Evolutionary conservation across 2,888 invertebrate species (phyloP).

Genomic region (Eupithecia vulgata): DNA sequence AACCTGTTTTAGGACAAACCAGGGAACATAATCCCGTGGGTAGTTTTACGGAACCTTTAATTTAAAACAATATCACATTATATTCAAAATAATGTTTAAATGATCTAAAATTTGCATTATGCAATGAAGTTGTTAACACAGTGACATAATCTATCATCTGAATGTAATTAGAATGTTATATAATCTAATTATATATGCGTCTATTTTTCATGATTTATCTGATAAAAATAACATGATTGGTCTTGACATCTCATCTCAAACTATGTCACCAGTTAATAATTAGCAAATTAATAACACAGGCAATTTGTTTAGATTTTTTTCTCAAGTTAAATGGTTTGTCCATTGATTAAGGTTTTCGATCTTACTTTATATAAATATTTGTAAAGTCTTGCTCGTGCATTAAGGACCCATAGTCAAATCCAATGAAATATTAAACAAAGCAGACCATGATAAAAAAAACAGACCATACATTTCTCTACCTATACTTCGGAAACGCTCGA

Average conservation of each 20-base stretch:
- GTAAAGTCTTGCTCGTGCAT: too few species aligned
- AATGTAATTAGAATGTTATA: background rate
- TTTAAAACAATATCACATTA: background rate
- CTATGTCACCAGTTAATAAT: background rate
- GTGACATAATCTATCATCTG: slow-evolving; percentile 4
- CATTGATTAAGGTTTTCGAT: background rate
- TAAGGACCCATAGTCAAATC: background rate
- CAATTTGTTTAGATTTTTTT: background rate
- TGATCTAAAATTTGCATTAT: background rate
- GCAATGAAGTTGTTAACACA: background rate
- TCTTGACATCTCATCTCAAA: slow-evolving; percentile 7
- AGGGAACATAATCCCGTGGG: background rate
- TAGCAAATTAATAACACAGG: background rate
- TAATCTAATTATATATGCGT: slow-evolving; percentile 10
- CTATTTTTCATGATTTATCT: slow-evolving; percentile 9
- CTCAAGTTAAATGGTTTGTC: background rate
- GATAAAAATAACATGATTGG: slow-evolving; percentile 1
- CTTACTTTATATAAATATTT: background rate
- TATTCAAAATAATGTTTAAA: background rate
- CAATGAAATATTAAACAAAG: background rate
- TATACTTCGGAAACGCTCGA: background rate
- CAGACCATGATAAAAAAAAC: slow-evolving; percentile 2
- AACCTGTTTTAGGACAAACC: background rate
- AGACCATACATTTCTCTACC: background rate
- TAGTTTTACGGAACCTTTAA: background rate